Evolutionary conservation across 1,140 invertebrate species (phyloP), one percentile per base, ranked within the genome.

Genomic region (Zaprionus davidi): DNA sequence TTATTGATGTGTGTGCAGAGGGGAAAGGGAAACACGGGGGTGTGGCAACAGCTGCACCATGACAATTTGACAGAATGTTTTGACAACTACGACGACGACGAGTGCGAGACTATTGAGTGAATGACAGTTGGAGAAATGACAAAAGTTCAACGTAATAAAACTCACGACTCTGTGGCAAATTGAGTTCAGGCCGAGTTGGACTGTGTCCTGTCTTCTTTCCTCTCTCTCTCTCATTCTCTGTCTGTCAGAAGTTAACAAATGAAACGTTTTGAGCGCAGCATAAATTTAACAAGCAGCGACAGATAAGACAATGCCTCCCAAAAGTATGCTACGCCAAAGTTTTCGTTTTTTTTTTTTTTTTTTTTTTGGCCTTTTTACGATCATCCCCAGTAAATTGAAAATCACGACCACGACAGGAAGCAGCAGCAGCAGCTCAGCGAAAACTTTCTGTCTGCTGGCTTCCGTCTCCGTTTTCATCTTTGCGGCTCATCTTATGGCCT

Each of bases 211-310:
- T 2, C 31, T 31, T 2, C 2, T 2, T 31, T 0, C 3, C 9
- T 34, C 9, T 34, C 9, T 34, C 3, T 34, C 9, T 7, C 28
- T 11, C 2, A 0, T 7, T 31, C 9, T 34, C 31, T 11, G 62
- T 59, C 77, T 77, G 81, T 80, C 81, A 66, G 68, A 81, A 67
- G 79, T 72, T 81, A 68, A 68, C 76, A 76, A 76, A 82, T 79
- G 69, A 65, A 78, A 74, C 65, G 66, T 58, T 36, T 41, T 66
- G 49, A 15, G 41, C n/a, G 41, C 44, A 41, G 62, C 83, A 86
- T 85, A 82, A 86, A 86, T 85, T 82, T 86, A 85, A 86, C 82
- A 82, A 82, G 79, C 83, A 71, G 55, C 49, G 80, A 63, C 79
- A 72, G 64, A 51, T 24, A 36, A 46, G 36, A 36, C 64, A 46